These are phyloP conservation scores for Pyrrhosoma nymphula DNA, from an alignment of 2,888 invertebrate genomes.

Conservation along the genomic window DNA sequence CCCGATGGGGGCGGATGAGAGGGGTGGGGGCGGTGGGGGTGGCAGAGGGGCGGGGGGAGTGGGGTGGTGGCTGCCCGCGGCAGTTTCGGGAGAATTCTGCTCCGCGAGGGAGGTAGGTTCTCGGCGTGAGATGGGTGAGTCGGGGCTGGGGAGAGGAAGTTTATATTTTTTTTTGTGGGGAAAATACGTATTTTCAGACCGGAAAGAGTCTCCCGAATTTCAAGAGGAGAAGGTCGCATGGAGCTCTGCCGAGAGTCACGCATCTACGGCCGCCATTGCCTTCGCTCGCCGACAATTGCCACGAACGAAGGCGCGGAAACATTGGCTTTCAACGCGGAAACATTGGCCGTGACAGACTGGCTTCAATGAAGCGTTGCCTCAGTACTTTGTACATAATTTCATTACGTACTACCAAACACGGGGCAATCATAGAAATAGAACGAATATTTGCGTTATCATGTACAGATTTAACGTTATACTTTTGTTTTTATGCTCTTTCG, in stretches of 20 bases:
- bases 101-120: not conserved
- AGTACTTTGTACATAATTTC: no score
- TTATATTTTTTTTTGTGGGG: not conserved
- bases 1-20: not conserved
- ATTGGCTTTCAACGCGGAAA: no score
- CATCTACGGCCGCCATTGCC: not conserved
- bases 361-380: no score
- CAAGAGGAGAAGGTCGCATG: not conserved
- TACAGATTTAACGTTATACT: no score
- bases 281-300: not conserved
- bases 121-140: not conserved
- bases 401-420: no score
- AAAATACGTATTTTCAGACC: not conserved
- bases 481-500: no score
- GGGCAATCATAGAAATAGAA: no score
- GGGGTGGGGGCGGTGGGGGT: not conserved
- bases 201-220: slow-evolving; percentile 5
- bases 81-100: not conserved
- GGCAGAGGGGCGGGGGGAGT: not conserved
- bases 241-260: not conserved
- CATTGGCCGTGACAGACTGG: no score
- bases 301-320: no score
- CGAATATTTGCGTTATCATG: no score
- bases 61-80: not conserved
- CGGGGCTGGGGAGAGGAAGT: not conserved